Evolutionary conservation across 2,888 invertebrate species (phyloP).

Genomic region (Dorcus hopei): DNA sequence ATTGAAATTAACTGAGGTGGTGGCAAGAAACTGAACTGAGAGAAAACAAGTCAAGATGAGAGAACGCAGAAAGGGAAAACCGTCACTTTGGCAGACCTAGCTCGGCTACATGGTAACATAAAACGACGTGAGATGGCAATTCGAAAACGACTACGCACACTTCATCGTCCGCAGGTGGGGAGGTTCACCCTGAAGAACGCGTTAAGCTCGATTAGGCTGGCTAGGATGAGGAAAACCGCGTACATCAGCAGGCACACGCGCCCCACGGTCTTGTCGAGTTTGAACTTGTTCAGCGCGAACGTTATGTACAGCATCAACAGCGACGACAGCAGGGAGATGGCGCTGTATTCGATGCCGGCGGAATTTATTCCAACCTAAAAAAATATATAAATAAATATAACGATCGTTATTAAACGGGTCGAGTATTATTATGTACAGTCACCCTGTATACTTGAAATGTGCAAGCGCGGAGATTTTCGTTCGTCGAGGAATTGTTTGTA

Average conservation of each 20-base stretch:
- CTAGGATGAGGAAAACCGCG: slow-evolving; percentile 79
- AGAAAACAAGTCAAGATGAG: neutral
- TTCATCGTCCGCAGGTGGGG: slow-evolving; percentile 72
- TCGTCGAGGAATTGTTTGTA: no score
- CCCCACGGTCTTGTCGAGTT: slow-evolving; percentile 81
- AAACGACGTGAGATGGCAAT: slow-evolving; percentile 14
- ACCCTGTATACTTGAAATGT: no score
- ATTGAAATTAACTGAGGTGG: neutral
- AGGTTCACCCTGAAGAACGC: slow-evolving; percentile 89
- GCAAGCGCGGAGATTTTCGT: no score
- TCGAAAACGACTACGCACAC: slow-evolving; percentile 11
- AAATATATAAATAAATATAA: no score
- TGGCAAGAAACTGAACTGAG: neutral
- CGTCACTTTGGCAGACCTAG: neutral
- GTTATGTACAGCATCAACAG: slow-evolving; percentile 79
- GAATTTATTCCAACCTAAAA: slow-evolving; percentile 81
- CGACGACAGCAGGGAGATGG: slow-evolving; percentile 83
- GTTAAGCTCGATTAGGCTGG: slow-evolving; percentile 88
- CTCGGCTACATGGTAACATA: slow-evolving; percentile 4
- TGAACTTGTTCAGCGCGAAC: slow-evolving; percentile 83
- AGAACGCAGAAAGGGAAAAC: neutral
- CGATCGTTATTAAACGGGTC: no score
- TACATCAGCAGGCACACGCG: slow-evolving; percentile 83
- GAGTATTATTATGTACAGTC: neutral
- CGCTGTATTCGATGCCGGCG: slow-evolving; percentile 85